Percentiles rank a stretch among this genome's conserved stretches.
Evolutionary conservation across 2,797 vertebrate species (phyloP).

Genomic region (Enteromius anoplus): DNA sequence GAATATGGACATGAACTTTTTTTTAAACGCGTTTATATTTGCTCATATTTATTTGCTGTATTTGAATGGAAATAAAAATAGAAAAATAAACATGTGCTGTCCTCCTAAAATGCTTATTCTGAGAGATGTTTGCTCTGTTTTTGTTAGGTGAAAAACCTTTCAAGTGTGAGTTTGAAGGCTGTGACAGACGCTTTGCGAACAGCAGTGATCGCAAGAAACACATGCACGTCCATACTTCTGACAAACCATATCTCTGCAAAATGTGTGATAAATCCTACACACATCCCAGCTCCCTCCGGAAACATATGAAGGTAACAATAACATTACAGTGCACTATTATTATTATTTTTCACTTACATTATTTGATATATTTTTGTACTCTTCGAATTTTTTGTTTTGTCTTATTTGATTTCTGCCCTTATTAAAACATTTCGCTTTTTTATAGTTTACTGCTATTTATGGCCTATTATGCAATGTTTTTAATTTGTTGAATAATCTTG

Average conservation of each 20-base stretch:
- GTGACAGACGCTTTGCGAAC: slow-evolving; percentile 98
- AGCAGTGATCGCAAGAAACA: slow-evolving; percentile 99
- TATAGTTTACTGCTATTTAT: background rate
- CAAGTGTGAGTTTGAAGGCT: slow-evolving; percentile 99
- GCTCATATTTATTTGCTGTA: background rate
- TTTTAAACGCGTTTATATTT: background rate
- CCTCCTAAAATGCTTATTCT: slow-evolving; percentile 9
- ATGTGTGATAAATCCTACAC: slow-evolving; percentile 99
- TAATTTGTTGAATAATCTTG: background rate
- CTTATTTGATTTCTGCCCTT: background rate
- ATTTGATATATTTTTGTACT: background rate
- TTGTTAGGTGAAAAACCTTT: slow-evolving; percentile 96
- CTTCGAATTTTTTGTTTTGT: rapidly evolving
- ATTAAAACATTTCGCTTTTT: no score
- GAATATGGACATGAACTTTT: background rate
- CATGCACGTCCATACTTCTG: slow-evolving; percentile 99
- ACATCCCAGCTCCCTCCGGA: slow-evolving; percentile 97
- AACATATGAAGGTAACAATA: slow-evolving; percentile 95
- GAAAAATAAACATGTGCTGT: background rate
- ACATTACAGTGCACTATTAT: background rate
- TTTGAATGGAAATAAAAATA: background rate
- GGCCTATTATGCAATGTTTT: background rate
- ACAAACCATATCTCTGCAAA: slow-evolving; percentile 99
- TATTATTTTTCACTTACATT: background rate
- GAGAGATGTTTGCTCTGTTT: slow-evolving; percentile 45